Evolutionary conservation across 2,888 invertebrate species (phyloP).

Genomic region (Pandemis corylana): DNA sequence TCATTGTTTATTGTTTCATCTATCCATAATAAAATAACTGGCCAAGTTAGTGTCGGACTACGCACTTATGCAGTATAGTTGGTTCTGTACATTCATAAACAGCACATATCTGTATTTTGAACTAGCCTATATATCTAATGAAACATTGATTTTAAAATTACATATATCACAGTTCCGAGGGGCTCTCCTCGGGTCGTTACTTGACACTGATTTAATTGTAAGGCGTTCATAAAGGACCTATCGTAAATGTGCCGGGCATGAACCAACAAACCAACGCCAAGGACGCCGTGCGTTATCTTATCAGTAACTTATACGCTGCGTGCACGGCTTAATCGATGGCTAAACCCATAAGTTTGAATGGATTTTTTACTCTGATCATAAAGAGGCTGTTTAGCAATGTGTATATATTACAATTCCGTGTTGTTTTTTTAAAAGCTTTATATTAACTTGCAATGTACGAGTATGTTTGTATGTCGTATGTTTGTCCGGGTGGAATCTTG

Average conservation of each 20-base stretch:
- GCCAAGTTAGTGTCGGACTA: too few relatives aligned
- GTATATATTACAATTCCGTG: background rate
- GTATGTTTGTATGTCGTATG: too few relatives aligned
- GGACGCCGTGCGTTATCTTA: conserved; percentile 52
- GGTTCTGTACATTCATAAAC: too few relatives aligned
- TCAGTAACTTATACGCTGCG: conserved; percentile 45
- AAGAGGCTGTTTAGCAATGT: conserved; percentile 1
- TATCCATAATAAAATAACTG: too few relatives aligned
- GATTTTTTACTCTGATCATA: conserved; percentile 35
- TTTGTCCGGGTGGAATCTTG: too few relatives aligned
- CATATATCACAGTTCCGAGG: background rate
- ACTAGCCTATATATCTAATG: background rate
- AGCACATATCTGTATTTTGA: too few relatives aligned
- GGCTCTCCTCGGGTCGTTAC: background rate
- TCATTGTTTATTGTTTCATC: too few relatives aligned
- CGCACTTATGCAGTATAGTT: too few relatives aligned
- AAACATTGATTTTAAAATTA: background rate
- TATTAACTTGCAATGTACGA: too few relatives aligned
- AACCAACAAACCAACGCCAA: conserved; percentile 45
- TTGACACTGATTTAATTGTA: background rate
- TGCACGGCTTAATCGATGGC: conserved; percentile 53
- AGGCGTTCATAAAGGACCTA: conserved; percentile 16
- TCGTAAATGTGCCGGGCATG: conserved; percentile 24
- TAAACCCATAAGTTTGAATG: conserved; percentile 38
- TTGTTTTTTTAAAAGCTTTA: too few relatives aligned